Evolutionary conservation across 2,113 vertebrate genomes (phyloP).

Genomic region (Pangasianodon hypophthalmus): DNA sequence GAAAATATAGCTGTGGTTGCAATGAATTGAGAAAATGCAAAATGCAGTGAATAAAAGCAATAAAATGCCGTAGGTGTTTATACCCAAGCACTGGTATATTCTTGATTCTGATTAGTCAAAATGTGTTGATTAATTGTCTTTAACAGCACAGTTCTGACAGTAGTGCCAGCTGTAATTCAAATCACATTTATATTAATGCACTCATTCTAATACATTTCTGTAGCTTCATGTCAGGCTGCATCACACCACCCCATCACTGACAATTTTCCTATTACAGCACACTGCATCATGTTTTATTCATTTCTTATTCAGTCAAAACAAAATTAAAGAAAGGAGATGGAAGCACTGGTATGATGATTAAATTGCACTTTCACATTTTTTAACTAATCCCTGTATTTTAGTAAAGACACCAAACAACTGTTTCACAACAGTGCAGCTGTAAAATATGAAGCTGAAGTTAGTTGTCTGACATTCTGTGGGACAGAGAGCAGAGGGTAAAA

Average conservation of each 20-base stretch:
- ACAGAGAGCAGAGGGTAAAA: neutral
- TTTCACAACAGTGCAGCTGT: neutral
- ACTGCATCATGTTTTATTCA: neutral
- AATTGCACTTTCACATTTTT: neutral
- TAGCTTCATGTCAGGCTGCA: neutral
- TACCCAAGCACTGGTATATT: neutral
- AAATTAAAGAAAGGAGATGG: neutral
- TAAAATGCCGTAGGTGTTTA: neutral
- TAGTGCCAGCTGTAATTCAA: neutral
- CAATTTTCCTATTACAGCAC: neutral
- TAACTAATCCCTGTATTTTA: neutral
- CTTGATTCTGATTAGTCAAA: neutral
- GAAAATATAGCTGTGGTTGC: constrained; percentile 30
- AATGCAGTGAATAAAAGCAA: neutral
- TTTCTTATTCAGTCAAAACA: neutral
- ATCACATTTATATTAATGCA: neutral
- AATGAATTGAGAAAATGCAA: neutral
- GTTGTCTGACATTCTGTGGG: neutral
- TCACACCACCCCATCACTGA: neutral
- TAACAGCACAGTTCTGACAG: neutral
- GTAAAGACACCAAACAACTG: neutral
- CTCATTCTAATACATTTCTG: neutral
- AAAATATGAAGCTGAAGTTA: neutral
- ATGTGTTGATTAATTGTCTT: neutral
- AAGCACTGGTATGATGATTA: neutral